Evolutionary conservation across 2,888 invertebrate species (phyloP).

Genomic region (Chouioia cunea): DNA sequence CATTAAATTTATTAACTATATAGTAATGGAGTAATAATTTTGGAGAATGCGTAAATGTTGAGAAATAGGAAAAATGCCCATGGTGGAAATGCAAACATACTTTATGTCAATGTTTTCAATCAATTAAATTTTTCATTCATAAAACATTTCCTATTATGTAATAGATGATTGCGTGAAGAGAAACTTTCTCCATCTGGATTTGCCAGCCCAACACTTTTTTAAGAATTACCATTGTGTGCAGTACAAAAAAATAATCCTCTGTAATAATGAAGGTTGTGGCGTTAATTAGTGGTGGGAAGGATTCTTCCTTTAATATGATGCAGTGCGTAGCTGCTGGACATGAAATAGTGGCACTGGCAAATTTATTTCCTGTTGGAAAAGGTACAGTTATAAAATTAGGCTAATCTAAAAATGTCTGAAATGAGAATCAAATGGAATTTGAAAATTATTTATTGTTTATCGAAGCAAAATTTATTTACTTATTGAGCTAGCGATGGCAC

Average conservation of each 20-base stretch:
- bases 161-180: slow-evolving; percentile 60
- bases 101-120: too few relatives aligned
- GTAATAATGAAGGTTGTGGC: slow-evolving; percentile 86
- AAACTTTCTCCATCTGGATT: slow-evolving; percentile 27
- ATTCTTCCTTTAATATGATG: slow-evolving; percentile 99
- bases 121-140: neutral
- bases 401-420: neutral
- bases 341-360: slow-evolving; percentile 94
- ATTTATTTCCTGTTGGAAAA: slow-evolving; percentile 88
- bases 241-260: slow-evolving; percentile 12
- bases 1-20: too few relatives aligned
- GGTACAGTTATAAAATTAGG: slow-evolving; percentile 69
- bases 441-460: neutral
- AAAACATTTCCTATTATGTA: slow-evolving; percentile 47
- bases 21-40: too few relatives aligned
- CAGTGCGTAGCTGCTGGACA: slow-evolving; percentile 97
- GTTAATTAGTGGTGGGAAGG: slow-evolving; percentile 97
- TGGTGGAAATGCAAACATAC: too few relatives aligned
- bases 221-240: slow-evolving; percentile 11
- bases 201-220: slow-evolving; percentile 26
- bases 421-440: neutral
- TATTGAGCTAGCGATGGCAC: slow-evolving; percentile 27
- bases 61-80: too few relatives aligned
- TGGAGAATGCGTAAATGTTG: too few relatives aligned
- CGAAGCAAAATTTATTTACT: slow-evolving; percentile 33